These are phyloP conservation scores for Stegodyphus mimosarum DNA, from an alignment of 1,140 invertebrate species.

Conservation along the genomic window DNA sequence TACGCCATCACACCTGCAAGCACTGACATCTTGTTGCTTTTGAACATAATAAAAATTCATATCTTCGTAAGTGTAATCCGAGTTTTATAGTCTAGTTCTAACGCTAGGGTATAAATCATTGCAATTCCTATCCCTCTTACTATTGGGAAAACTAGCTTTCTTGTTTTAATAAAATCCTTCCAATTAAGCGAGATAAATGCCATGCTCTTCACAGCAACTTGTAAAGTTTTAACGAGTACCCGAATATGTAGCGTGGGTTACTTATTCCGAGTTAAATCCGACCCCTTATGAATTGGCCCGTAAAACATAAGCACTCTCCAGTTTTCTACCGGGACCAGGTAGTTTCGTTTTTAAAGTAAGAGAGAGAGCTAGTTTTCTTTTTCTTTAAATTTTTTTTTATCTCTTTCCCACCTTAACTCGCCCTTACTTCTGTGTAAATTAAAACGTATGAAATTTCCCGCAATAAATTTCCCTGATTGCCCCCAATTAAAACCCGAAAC, in stretches of 20 bases:
- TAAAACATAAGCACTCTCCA: conserved; percentile 33
- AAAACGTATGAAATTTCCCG: conserved; percentile 57
- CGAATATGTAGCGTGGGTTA: conserved; percentile 3
- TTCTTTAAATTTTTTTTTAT: conserved; percentile 22
- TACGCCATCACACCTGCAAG: no score
- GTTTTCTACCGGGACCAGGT: conserved; percentile 15
- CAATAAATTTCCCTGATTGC: conserved; percentile 59
- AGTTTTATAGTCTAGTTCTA: no score
- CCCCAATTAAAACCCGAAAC: conserved; percentile 55
- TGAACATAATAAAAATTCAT: no score
- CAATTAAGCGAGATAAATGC: conserved; percentile 55
- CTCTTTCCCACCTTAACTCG: neutral
- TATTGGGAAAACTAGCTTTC: conserved; percentile 5
- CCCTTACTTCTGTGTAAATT: conserved; percentile 44
- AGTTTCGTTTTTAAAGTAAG: conserved; percentile 34
- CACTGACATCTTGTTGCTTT: no score
- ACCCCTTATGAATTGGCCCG: conserved; percentile 25
- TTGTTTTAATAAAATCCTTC: conserved; percentile 56
- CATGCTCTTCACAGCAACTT: conserved; percentile 9
- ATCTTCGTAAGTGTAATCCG: no score
- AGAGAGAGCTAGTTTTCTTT: neutral
- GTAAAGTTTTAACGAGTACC: conserved; percentile 52
- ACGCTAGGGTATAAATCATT: conserved; percentile 30
- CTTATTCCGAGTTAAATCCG: conserved; percentile 41
- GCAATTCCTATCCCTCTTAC: conserved; percentile 30